Base-by-base conservation (phyloP, 2,797 vertebrate species). In the Eulemur albifrons region DNA sequence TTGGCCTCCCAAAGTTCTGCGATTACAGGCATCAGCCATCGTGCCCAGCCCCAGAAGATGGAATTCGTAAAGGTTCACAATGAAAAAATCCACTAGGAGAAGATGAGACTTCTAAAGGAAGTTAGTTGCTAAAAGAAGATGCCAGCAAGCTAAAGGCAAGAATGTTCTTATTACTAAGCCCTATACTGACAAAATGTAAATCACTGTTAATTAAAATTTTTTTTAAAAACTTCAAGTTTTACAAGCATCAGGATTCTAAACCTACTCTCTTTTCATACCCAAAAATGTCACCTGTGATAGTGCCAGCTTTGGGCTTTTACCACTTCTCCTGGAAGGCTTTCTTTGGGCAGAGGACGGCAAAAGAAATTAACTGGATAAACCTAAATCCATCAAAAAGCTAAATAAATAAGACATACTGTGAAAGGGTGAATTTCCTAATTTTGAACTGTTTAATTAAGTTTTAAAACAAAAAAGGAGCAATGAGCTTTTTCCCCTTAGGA, bases 391-490 rank as follows among this genome's bases (percentile, higher is more conserved):
- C 35, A 61, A 88, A 82, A 88, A 88, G 18, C 15, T 94, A 93
- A 96, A 70, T n/a, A 92, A 97, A 79, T 23, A 88, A 32, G 4
- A 89, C 38, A 79, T 11, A 61, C 61, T 65, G 2, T 79, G 52
- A 96, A 91, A 67, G 84, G n/a, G n/a, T 27, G 30, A 83, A 45
- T 73, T 76, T 95, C 25, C 86, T 69, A 25, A 87, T 83, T 94
- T 94, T 77, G 45, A 96, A 77, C 57, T 67, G 93, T 72, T 89
- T 92, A 93, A 95, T 95, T 95, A 94, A 83, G 69, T 82, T 94
- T 96, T 80, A 93, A 97, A 95, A 82, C 35, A 82, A 91, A 95
- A 82, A 89, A 21, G 35, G 12, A 93, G 50, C 25, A 27, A 69
- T 54, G 76, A 92, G 84, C 40, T 70, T 79, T 75, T 90, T 81